These are phyloP conservation scores for Parus major DNA, from an alignment of 2,113 vertebrate species.

Conservation along the genomic window DNA sequence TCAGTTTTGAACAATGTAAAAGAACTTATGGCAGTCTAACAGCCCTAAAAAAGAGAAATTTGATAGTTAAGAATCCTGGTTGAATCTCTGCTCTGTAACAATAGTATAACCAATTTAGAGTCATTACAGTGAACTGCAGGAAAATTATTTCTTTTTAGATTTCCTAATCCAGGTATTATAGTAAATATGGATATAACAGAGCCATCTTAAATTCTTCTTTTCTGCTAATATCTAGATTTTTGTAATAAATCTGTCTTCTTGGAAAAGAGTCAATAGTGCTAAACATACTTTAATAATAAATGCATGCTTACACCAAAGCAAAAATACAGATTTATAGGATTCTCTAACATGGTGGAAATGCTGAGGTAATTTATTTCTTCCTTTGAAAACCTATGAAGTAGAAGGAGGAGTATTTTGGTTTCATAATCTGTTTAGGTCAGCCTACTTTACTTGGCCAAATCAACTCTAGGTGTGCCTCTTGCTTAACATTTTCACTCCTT, in stretches of 20 bases:
- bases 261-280: neutral
- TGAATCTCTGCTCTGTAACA: neutral
- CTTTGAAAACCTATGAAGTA: neutral
- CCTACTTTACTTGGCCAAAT: neutral
- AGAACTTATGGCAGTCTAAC: neutral
- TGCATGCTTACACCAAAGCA: neutral
- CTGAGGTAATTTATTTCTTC: neutral
- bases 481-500: slow-evolving; percentile 27
- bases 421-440: neutral
- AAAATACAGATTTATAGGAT: neutral
- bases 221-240: neutral
- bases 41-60: neutral
- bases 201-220: neutral
- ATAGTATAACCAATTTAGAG: neutral
- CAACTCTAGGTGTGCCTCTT: neutral
- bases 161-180: neutral
- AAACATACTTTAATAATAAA: neutral
- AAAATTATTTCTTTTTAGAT: neutral
- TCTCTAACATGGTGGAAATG: neutral
- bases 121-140: neutral
- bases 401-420: neutral
- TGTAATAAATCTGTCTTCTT: neutral
- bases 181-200: neutral
- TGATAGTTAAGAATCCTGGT: neutral
- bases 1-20: neutral